phyloP scores from a whole-genome alignment of 53 echinoderm and acorn worm genomes.

The Luidia sarsii region DNA sequence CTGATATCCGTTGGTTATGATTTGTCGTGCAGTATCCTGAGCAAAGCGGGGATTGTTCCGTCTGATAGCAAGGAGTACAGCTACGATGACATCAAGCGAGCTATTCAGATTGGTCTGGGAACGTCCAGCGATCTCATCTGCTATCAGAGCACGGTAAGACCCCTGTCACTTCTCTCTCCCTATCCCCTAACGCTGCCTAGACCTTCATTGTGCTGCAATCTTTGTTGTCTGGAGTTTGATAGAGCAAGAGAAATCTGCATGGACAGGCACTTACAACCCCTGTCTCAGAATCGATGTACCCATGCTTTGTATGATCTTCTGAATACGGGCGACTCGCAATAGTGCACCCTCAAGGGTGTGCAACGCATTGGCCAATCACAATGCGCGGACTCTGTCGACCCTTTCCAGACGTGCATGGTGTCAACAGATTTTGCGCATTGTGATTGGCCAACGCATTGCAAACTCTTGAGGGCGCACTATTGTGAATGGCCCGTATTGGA shows the following conservation, averaged over 20 bases:
- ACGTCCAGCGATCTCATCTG: not conserved
- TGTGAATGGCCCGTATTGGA: too few species aligned
- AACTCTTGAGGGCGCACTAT: too few species aligned
- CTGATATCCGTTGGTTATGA: too few species aligned
- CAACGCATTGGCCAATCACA: not conserved
- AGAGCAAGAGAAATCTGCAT: too few species aligned
- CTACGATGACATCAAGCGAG: not conserved
- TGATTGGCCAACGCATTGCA: too few species aligned
- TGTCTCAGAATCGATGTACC: not conserved
- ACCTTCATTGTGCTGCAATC: not conserved
- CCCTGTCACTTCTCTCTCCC: too few species aligned
- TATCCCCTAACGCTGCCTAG: not conserved
- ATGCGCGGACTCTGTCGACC: too few species aligned
- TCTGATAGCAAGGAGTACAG: conserved; percentile 6
- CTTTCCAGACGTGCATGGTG: too few species aligned
- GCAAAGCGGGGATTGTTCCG: conserved; percentile 3
- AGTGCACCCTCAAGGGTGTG: too few species aligned
- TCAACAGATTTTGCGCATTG: too few species aligned
- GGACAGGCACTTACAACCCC: not conserved
- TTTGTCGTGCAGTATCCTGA: conserved; percentile 13
- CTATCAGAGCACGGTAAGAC: conserved; percentile 15
- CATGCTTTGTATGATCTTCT: not conserved
- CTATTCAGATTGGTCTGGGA: conserved; percentile 13
- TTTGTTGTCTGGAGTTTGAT: not conserved
- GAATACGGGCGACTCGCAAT: too few species aligned